phyloP scores from a whole-genome alignment of 2,888 invertebrate species.

The Scaptomyza tumidula region DNA sequence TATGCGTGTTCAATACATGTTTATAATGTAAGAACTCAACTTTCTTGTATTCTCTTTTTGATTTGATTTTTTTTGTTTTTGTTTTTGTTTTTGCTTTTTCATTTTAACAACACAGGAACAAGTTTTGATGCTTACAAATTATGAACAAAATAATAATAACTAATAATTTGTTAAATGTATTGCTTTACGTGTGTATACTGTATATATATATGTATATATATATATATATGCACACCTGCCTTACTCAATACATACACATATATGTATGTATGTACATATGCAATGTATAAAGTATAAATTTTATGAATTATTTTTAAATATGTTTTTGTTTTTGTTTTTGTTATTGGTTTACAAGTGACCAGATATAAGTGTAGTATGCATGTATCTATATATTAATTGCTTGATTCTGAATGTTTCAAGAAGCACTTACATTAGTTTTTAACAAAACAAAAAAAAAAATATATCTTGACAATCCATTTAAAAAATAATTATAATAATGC shows the following conservation, averaged over 20 bases:
- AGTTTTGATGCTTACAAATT: conserved; percentile 58
- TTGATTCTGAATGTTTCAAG: conserved; percentile 46
- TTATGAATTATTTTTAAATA: conserved; percentile 38
- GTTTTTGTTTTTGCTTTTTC: conserved; percentile 24
- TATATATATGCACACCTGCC: conserved; percentile 17
- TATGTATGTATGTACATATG: conserved; percentile 35
- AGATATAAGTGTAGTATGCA: conserved; percentile 72
- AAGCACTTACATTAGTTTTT: conserved; percentile 31
- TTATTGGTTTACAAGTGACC: conserved; percentile 82
- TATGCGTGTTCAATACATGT: conserved; percentile 21
- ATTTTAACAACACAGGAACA: conserved; percentile 78
- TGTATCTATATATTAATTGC: conserved; percentile 27
- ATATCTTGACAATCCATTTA: conserved; percentile 14
- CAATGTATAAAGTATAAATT: conserved; percentile 66
- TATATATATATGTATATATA: not conserved
- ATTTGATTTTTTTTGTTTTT: conserved; percentile 7
- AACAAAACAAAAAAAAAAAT: conserved; percentile 11
- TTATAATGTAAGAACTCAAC: conserved; percentile 42
- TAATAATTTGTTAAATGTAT: conserved; percentile 23
- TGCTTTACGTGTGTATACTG: conserved; percentile 26
- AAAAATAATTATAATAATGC: conserved; percentile 50
- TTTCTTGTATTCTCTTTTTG: conserved; percentile 25
- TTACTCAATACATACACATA: conserved; percentile 9
- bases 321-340: conserved; percentile 55
- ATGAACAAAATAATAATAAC: conserved; percentile 34